A percentile compares a stretch with the other conserved stretches of the same genome.
These are phyloP conservation scores for Harmothoe impar DNA, from an alignment of 2,888 invertebrate species.

Conservation along the genomic window DNA sequence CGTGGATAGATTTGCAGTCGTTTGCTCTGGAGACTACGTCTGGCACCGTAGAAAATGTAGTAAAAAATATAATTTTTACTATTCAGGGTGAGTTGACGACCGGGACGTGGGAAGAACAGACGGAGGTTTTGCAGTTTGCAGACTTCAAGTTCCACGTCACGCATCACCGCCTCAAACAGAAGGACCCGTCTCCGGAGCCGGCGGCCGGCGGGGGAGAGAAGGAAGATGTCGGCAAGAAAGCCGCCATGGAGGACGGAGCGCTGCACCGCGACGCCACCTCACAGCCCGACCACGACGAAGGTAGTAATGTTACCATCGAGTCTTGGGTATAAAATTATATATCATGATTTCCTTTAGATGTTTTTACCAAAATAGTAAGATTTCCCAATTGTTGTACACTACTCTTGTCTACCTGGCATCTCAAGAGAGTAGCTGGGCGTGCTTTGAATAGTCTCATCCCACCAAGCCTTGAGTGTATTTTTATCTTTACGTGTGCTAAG, in stretches of 20 bases:
- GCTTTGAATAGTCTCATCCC: too few species aligned
- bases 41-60: too few species aligned
- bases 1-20: too few species aligned
- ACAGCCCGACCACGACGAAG: slow-evolving; percentile 55
- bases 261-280: background rate
- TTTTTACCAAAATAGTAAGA: too few species aligned
- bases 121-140: slow-evolving; percentile 81
- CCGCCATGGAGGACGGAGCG: background rate
- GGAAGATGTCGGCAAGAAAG: slow-evolving; percentile 45
- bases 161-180: slow-evolving; percentile 73
- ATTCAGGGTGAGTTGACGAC: slow-evolving; percentile 78
- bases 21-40: too few species aligned
- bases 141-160: slow-evolving; percentile 80
- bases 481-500: too few species aligned
- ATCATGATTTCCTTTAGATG: too few species aligned
- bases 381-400: too few species aligned
- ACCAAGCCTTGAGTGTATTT: too few species aligned
- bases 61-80: too few species aligned
- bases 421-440: too few species aligned
- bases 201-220: slow-evolving; percentile 2
- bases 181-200: slow-evolving; percentile 20
- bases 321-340: background rate
- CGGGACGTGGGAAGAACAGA: slow-evolving; percentile 81
- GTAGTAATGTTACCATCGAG: background rate
- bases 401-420: too few species aligned